A percentile compares a stretch with the other conserved stretches of the same genome.
Evolutionary conservation across 1,140 invertebrate species (phyloP).

Genomic region (Helicoverpa zea): DNA sequence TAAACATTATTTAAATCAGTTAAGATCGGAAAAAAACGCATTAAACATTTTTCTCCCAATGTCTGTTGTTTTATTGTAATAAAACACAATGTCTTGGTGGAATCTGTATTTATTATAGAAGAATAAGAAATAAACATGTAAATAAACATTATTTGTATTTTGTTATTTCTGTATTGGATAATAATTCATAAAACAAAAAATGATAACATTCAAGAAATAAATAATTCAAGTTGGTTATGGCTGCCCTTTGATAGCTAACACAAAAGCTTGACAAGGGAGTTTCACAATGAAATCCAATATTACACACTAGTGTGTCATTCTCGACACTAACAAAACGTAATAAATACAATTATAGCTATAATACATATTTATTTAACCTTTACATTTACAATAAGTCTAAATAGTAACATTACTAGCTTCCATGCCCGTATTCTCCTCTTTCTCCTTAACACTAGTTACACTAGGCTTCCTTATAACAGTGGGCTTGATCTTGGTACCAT

Average conservation of each 20-base stretch:
- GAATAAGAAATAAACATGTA: constrained; percentile 74
- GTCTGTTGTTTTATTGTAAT: constrained; percentile 84
- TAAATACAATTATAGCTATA: background rate
- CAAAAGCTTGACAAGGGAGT: background rate
- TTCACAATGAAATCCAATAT: constrained; percentile 6
- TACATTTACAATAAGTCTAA: constrained; percentile 6
- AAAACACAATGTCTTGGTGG: constrained; percentile 82
- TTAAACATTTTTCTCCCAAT: constrained; percentile 78
- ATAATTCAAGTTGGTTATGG: constrained; percentile 8
- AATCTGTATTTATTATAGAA: constrained; percentile 81
- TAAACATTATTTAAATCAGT: constrained; percentile 73
- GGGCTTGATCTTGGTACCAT: constrained; percentile 76
- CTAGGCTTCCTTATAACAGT: constrained; percentile 75
- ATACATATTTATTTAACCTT: background rate
- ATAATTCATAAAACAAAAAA: constrained; percentile 1
- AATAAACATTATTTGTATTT: constrained; percentile 68
- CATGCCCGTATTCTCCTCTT: constrained; percentile 29
- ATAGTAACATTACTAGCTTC: constrained; percentile 45
- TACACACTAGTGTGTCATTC: background rate
- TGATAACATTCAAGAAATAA: constrained; percentile 1
- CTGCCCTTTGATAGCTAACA: background rate
- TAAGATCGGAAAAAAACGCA: constrained; percentile 65
- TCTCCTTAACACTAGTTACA: constrained; percentile 63
- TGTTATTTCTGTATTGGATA: constrained; percentile 52
- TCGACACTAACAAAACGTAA: background rate